phyloP scores from a whole-genome alignment of 2,113 vertebrate genomes.

The Boulengeromyrus knoepffleri region DNA sequence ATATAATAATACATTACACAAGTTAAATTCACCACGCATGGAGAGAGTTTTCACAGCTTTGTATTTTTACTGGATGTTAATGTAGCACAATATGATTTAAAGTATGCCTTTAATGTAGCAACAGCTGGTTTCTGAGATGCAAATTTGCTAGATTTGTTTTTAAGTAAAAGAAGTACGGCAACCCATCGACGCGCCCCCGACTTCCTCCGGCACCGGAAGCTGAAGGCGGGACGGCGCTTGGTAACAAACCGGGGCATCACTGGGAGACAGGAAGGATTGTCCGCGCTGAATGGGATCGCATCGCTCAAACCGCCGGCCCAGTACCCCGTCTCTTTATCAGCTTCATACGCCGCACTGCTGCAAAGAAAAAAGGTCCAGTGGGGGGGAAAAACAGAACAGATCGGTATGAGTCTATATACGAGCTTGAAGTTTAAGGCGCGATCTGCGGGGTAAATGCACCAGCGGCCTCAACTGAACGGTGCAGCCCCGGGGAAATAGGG shows the following conservation, averaged over 20 bases:
- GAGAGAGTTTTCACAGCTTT: background rate
- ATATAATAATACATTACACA: background rate
- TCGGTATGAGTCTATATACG: slow-evolving; percentile 11
- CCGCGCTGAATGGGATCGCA: slow-evolving; percentile 14
- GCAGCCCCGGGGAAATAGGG: background rate
- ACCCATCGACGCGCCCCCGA: background rate
- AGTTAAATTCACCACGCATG: background rate
- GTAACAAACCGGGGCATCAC: slow-evolving; percentile 28
- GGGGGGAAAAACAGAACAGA: background rate
- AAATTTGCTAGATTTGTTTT: background rate
- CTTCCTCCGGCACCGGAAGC: slow-evolving; percentile 19
- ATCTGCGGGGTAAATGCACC: background rate
- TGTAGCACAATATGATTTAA: background rate
- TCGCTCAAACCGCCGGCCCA: background rate
- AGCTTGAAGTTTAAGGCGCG: background rate
- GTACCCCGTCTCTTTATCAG: background rate
- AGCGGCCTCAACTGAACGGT: background rate
- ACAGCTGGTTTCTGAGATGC: background rate
- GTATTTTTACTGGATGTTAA: background rate
- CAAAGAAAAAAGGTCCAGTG: background rate
- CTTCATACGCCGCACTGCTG: background rate
- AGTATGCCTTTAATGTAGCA: background rate
- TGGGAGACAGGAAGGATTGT: slow-evolving; percentile 25
- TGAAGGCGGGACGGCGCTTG: slow-evolving; percentile 12
- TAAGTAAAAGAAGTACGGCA: background rate